These are phyloP conservation scores for Dufourea novaeangliae DNA, from an alignment of 1,140 invertebrate genomes.

Conservation along the genomic window DNA sequence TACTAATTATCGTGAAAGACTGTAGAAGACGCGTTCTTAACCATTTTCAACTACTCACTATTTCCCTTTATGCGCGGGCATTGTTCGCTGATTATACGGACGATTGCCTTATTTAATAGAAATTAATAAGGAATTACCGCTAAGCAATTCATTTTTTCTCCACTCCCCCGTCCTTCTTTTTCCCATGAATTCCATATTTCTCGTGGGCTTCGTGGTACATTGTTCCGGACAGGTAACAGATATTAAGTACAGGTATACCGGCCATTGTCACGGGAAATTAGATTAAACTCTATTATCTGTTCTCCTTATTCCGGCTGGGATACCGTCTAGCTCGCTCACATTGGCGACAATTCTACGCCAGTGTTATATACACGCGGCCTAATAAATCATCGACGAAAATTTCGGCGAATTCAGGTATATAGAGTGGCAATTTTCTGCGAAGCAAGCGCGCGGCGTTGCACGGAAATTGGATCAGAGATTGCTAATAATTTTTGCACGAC, in stretches of 20 bases:
- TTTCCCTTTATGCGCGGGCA: too few species aligned
- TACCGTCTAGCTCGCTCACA: too few species aligned
- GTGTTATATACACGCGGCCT: neutral
- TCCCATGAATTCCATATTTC: neutral
- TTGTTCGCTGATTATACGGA: too few species aligned
- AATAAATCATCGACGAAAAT: conserved; percentile 43
- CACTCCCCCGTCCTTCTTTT: too few species aligned
- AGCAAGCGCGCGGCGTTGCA: neutral
- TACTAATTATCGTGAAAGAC: too few species aligned
- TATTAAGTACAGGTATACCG: neutral
- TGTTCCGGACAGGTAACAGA: neutral
- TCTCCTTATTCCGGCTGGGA: neutral
- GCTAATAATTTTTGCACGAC: conserved; percentile 58
- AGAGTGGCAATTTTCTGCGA: conserved; percentile 32
- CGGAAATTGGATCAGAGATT: conserved; percentile 55
- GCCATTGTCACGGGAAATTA: neutral
- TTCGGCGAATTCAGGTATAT: neutral
- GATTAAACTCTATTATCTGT: neutral
- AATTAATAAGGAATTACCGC: neutral
- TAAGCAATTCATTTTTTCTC: neutral
- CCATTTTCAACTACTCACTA: too few species aligned
- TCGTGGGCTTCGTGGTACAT: neutral
- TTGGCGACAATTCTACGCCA: neutral
- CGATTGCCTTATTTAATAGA: neutral
- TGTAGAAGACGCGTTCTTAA: too few species aligned